Conservation (phyloP, 2,113 vertebrate species). For the Thunnus thynnus region DNA sequence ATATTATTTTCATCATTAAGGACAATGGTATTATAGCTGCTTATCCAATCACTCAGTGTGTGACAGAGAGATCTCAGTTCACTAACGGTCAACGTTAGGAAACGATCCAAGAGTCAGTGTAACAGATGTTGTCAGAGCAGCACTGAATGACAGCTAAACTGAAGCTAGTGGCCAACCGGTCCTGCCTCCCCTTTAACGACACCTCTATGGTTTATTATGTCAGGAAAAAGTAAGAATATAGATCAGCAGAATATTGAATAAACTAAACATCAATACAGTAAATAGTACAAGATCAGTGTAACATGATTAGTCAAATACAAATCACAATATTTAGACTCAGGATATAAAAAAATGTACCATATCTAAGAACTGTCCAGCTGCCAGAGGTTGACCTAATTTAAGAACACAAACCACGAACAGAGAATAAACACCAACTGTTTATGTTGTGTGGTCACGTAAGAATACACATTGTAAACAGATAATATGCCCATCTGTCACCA, state of each 20-base stretch:
- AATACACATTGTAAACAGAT: conserved; percentile 30
- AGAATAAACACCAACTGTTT: conserved; percentile 36
- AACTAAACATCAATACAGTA: background rate
- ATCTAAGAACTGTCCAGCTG: conserved; percentile 4
- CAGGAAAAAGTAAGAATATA: background rate
- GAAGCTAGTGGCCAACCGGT: conserved; percentile 25
- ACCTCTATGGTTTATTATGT: background rate
- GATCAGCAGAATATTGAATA: background rate
- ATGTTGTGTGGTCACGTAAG: background rate
- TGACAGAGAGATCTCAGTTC: background rate
- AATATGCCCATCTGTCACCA: conserved; percentile 60
- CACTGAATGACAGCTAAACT: conserved; percentile 22
- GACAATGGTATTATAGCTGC: background rate
- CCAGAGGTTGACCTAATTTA: conserved; percentile 46
- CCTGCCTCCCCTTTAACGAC: conserved; percentile 7
- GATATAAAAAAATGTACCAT: background rate
- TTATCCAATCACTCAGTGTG: background rate
- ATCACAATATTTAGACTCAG: background rate
- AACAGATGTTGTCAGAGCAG: conserved; percentile 51
- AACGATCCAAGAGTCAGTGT: conserved; percentile 53
- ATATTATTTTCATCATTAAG: background rate
- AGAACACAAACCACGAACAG: conserved; percentile 22
- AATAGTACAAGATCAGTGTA: background rate
- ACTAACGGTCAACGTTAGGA: conserved; percentile 45
- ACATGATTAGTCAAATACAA: background rate